phyloP scores from a whole-genome alignment of 2,888 invertebrate species.

The Luperina testacea region DNA sequence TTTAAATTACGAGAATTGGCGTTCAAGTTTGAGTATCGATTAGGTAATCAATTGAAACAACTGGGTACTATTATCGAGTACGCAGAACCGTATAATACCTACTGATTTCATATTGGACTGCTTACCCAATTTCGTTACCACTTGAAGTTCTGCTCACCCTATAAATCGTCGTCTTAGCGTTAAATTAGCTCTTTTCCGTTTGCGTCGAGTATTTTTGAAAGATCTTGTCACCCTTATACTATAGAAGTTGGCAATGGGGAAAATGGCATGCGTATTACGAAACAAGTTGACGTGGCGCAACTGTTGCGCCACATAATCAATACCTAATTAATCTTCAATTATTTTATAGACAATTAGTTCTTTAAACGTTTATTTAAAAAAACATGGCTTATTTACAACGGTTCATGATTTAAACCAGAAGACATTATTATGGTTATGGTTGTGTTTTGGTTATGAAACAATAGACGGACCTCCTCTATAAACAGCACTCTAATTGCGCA shows the following conservation, averaged over 20 bases:
- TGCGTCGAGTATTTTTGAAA: constrained; percentile 53
- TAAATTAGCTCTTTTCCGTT: constrained; percentile 43
- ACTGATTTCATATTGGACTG: not conserved
- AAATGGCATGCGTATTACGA: constrained; percentile 31
- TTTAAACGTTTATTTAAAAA: not conserved
- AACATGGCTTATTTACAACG: not conserved
- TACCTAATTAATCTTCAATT: not conserved
- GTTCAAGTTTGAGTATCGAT: not conserved
- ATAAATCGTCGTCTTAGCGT: constrained; percentile 16
- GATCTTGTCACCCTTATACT: constrained; percentile 51
- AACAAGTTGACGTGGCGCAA: not conserved
- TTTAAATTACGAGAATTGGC: too few relatives aligned
- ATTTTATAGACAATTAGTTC: not conserved
- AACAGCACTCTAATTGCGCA: too few relatives aligned
- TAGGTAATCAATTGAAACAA: not conserved
- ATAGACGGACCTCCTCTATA: not conserved
- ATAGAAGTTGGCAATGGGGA: constrained; percentile 27
- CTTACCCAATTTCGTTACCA: not conserved
- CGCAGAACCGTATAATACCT: not conserved
- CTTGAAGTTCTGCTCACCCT: constrained; percentile 23
- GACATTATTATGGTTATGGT: not conserved
- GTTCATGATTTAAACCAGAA: not conserved
- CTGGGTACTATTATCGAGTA: not conserved
- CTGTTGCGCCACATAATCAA: constrained; percentile 2
- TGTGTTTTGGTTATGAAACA: too few relatives aligned